Evolutionary conservation across 2,888 invertebrate genomes (phyloP).

Genomic region (Clitarchus hookeri): DNA sequence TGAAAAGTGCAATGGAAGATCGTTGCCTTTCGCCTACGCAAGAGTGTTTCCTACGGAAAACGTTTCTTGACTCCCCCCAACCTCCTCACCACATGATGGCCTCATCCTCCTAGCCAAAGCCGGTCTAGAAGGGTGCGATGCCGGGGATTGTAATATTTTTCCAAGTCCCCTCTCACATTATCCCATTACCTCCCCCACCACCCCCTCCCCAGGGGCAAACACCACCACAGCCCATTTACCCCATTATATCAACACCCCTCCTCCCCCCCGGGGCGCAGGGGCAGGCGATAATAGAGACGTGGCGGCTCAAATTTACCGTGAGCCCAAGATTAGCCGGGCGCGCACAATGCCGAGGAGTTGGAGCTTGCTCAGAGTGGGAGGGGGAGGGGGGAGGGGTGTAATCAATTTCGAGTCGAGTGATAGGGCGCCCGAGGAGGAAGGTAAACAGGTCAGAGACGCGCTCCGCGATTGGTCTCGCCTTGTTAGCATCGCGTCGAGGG

Average conservation of each 20-base stretch:
- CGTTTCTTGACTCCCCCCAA: not conserved
- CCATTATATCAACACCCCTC: conserved; percentile 52
- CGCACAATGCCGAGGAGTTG: conserved; percentile 35
- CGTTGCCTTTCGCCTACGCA: not conserved
- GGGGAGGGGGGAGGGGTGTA: conserved; percentile 33
- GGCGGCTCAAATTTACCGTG: conserved; percentile 53
- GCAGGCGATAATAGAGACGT: conserved; percentile 53
- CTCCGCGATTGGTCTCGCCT: not conserved
- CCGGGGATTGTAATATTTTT: conserved; percentile 32
- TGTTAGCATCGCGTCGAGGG: not conserved
- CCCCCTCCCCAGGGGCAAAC: conserved; percentile 2
- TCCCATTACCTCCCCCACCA: conserved; percentile 33
- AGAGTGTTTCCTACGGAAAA: not conserved
- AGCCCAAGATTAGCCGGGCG: conserved; percentile 46
- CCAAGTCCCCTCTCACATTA: conserved; percentile 35
- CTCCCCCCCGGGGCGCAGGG: conserved; percentile 54
- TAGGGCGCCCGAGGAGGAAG: conserved; percentile 32
- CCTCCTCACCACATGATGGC: not conserved
- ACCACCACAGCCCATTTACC: conserved; percentile 39
- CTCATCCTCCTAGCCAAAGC: not conserved
- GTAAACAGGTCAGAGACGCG: not conserved
- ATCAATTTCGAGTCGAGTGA: conserved; percentile 41
- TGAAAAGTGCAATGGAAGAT: not conserved
- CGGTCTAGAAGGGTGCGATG: conserved; percentile 21
- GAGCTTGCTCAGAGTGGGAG: not conserved